Conservation (phyloP, 1,140 invertebrate genomes). For the Thereuonema tuberculata region DNA sequence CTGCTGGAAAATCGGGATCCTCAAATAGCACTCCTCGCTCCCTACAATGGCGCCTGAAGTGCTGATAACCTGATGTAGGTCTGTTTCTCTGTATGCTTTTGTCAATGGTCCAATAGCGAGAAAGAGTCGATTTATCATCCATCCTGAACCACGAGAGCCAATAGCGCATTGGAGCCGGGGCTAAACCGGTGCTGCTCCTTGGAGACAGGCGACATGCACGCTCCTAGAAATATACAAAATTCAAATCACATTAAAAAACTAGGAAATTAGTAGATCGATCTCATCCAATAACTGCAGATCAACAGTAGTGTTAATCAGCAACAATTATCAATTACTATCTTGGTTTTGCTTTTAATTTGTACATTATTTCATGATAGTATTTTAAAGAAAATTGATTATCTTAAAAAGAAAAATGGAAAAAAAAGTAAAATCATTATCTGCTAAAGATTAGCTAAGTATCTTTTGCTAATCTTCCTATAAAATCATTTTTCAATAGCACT, state of each 20-base stretch:
- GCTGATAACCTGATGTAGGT: conserved; percentile 35
- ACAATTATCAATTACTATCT: too few relatives aligned
- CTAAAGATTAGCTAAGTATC: too few relatives aligned
- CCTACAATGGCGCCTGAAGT: conserved; percentile 40
- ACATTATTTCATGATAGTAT: too few relatives aligned
- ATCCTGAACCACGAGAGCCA: conserved; percentile 6
- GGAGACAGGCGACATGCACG: neutral
- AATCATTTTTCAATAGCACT: too few relatives aligned
- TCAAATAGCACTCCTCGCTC: conserved; percentile 46
- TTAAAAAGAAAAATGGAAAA: too few relatives aligned
- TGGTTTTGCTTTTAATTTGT: too few relatives aligned
- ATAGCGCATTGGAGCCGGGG: neutral
- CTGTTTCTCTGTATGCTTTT: conserved; percentile 29
- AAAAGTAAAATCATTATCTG: too few relatives aligned
- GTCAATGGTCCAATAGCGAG: conserved; percentile 43
- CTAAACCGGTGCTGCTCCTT: neutral
- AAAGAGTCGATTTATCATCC: conserved; percentile 5
- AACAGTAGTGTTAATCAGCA: neutral
- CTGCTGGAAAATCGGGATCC: conserved; percentile 50
- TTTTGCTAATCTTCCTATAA: too few relatives aligned
- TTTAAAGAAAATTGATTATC: too few relatives aligned
- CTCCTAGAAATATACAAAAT: neutral
- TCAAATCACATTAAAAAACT: neutral
- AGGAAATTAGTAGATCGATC: neutral
- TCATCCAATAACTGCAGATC: neutral